A percentile compares a stretch with the other conserved stretches of the same genome.
Conservation (phyloP, 1,140 invertebrate species). For the Lepidurus arcticus region DNA sequence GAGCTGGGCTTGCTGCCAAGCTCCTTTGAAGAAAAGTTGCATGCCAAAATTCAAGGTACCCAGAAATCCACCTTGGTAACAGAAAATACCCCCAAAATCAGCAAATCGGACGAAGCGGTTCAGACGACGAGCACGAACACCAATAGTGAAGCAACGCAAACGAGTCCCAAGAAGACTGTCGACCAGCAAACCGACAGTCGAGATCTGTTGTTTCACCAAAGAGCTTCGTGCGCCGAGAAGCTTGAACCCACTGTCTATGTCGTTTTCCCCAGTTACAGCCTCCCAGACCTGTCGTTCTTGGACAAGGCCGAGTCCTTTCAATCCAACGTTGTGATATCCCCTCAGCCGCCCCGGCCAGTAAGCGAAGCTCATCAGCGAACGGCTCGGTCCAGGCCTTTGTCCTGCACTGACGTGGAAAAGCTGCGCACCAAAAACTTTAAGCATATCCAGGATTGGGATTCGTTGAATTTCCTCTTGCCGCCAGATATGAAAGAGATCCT, state of each 20-base stretch:
- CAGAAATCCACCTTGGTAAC: not conserved
- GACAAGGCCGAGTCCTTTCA: slow-evolving; percentile 44
- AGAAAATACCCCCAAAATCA: not conserved
- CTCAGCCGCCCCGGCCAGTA: slow-evolving; percentile 17
- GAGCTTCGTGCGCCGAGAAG: not conserved
- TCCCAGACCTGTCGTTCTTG: slow-evolving; percentile 82
- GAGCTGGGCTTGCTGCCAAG: slow-evolving; percentile 31
- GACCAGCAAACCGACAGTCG: slow-evolving; percentile 9
- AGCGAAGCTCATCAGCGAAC: not conserved
- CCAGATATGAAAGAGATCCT: slow-evolving; percentile 63
- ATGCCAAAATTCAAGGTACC: not conserved
- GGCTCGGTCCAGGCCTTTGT: slow-evolving; percentile 23
- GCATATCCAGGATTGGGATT: slow-evolving; percentile 86
- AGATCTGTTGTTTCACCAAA: not conserved
- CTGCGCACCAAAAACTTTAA: slow-evolving; percentile 58
- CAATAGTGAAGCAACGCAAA: slow-evolving; percentile 25
- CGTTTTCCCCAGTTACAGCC: slow-evolving; percentile 83
- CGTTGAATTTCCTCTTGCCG: slow-evolving; percentile 75
- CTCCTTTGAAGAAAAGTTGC: slow-evolving; percentile 32
- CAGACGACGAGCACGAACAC: slow-evolving; percentile 24
- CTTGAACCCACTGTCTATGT: slow-evolving; percentile 64
- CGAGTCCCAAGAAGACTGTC: slow-evolving; percentile 14
- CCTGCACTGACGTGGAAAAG: slow-evolving; percentile 26
- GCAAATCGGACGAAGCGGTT: slow-evolving; percentile 22
- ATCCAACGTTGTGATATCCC: slow-evolving; percentile 44